Conservation (phyloP, 1,140 invertebrate genomes). For the Oscheius sp. region DNA sequence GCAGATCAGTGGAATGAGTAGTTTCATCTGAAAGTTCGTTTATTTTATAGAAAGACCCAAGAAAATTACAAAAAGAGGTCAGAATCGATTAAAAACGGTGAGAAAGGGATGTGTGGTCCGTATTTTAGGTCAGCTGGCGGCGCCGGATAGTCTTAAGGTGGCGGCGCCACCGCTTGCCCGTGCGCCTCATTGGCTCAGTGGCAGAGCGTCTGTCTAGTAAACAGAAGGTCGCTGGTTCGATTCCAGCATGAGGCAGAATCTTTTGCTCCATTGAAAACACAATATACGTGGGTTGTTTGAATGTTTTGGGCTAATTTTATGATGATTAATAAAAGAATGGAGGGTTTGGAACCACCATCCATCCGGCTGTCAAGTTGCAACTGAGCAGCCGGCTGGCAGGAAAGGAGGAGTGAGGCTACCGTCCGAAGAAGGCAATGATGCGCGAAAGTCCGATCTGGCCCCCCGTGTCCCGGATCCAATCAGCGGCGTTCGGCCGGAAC, state of each 20-base stretch:
- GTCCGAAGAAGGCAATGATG: neutral
- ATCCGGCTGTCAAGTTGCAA: neutral
- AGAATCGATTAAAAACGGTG: neutral
- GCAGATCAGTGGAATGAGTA: neutral
- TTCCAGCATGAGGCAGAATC: slow-evolving; percentile 32
- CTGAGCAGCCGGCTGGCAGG: neutral
- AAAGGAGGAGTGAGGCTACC: neutral
- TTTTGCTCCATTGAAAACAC: neutral
- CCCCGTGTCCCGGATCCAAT: neutral
- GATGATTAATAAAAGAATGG: neutral
- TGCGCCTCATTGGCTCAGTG: neutral
- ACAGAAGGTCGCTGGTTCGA: slow-evolving; percentile 54
- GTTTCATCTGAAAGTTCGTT: slow-evolving; percentile 5
- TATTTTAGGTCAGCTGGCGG: too few species aligned
- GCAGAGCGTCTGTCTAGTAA: slow-evolving; percentile 49
- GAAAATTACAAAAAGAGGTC: neutral
- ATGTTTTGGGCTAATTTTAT: neutral
- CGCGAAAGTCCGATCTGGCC: neutral
- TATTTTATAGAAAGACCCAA: neutral
- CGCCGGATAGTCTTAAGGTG: too few species aligned
- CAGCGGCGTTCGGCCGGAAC: neutral
- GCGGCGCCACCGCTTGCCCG: too few species aligned
- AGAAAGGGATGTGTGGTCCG: neutral
- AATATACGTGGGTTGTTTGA: neutral
- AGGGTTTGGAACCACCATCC: neutral